Conservation (phyloP, 2,888 invertebrate species). For the Plebejus melissa region DNA sequence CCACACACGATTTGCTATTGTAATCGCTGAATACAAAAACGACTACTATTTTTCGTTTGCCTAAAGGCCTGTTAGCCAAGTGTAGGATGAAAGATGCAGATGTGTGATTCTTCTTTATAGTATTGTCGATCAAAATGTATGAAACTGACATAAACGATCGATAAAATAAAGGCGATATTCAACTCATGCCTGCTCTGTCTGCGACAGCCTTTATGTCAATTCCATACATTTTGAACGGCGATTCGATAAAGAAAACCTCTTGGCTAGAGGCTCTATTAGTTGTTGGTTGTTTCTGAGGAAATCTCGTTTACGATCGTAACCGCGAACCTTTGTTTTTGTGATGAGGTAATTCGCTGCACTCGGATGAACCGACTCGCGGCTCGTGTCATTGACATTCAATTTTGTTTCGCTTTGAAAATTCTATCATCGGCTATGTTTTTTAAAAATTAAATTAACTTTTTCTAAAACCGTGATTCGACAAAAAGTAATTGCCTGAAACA, state of each 20-base stretch:
- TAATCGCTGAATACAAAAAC: conserved; percentile 17
- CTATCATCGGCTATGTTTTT: conserved; percentile 29
- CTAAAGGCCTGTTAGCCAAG: no score
- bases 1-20: neutral
- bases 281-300: conserved; percentile 8
- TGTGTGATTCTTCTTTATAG: no score
- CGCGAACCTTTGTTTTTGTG: conserved; percentile 35
- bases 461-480: neutral
- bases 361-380: conserved; percentile 46
- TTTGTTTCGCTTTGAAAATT: conserved; percentile 35
- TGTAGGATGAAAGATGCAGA: no score
- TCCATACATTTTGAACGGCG: no score
- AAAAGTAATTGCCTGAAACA: conserved; percentile 16
- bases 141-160: no score
- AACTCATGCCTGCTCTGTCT: no score
- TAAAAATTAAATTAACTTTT: neutral
- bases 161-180: no score
- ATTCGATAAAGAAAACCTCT: no score
- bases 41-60: neutral
- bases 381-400: conserved; percentile 54
- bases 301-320: conserved; percentile 2
- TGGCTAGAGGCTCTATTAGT: no score
- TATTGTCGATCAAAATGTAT: no score
- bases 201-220: no score
- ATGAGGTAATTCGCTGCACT: conserved; percentile 51